Base-by-base conservation (phyloP, 2,113 vertebrate species). In the Paraplagusia blochii region DNA sequence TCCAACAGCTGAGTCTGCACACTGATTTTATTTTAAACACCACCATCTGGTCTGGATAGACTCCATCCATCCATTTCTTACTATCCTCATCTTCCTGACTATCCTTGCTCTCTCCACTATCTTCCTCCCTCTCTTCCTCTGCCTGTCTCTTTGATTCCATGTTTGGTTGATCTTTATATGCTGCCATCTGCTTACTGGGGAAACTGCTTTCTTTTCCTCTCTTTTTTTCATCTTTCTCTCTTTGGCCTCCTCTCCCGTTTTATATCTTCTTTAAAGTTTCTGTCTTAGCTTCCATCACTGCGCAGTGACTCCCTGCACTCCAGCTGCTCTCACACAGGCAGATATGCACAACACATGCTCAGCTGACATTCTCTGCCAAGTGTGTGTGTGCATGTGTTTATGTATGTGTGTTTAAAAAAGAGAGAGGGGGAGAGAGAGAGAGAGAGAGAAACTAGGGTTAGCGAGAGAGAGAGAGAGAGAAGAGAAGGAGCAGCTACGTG, bases 1-100 rank as follows among this genome's bases (percentile, higher is more conserved):
- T 82, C 84, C 72, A 85, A 77, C 86, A 87, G 86, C 86, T 88
- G 84, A 82, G 76, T 80, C 68, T 80, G 84, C 77, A 78, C 69
- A 34, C 76, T 62, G 72, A 78, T 76, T 88, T 85, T 81, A 85
- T 80, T 87, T 84, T 85, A 82, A 88, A 86, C 71, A 58, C 68
- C 52, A 12, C 80, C 84, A 88, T 85, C 82, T 88, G 84, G 68
- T 74, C 44, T 18, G 59, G 68, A 80, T 57, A 53, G 55, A 70
- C 63, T 66, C 10, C 0, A 65, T 58, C 69, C 79, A 78, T 80
- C 80, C 76, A 76, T 80, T 77, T 63, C 61, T 52, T 19, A 36
- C 40, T 22, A 9, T 43, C 63, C 51, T 46, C 45, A 62, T 47
- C 55, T 65, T 54, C 43, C 34, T 59, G 45, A 34, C 46, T 58